Base-by-base conservation (phyloP, 2,888 invertebrate species). In the Eristalis tenax region DNA sequence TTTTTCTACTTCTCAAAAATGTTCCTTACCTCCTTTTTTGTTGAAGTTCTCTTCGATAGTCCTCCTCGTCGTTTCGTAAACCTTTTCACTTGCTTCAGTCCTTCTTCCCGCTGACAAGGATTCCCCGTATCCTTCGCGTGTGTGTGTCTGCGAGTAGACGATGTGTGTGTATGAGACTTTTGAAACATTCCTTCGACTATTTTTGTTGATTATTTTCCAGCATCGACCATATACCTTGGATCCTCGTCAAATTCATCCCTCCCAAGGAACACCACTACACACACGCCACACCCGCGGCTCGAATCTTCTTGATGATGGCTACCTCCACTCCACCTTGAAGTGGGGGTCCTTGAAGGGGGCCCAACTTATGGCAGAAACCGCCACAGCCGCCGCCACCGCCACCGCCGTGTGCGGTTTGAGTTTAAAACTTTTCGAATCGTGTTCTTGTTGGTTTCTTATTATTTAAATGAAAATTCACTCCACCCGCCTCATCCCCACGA, bases 371-470 rank as follows among this genome's bases (percentile, higher is more conserved):
- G 6, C 8, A 8, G 32, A 50, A 50, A 50, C 50, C 50, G 50
- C 50, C 50, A 18, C 50, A 18, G 50, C 50, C 50, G 8, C 26
- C 26, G 26, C 26, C 26, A 50, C 50, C 18, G 50, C 50, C 50
- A 18, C 50, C 50, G 50, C 50, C 57, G 50, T 66, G 69, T 69
- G 81, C 35, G 82, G 77, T 61, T 28, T 59, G 26, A 57, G 66
- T 50, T 50, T 50, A 63, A 83, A 83, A 83, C 77, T 83, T 83
- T 83, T 77, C 83, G 38, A 66, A 77, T 83, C 43, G 40, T 18
- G 43, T 73, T 73, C 78, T 74, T 80, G 40, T 80, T 80, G 59
- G 78, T 61, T 80, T 80, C 73, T 69, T 74, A 64, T 73, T 84
- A 75, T 74, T 80, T 65, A 80, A 84, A 84, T 80, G 74, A 70